Percentiles rank a stretch among this genome's conserved stretches.
phyloP scores from a whole-genome alignment of 2,797 vertebrate species.

The Pseudotriccus pelzelni region DNA sequence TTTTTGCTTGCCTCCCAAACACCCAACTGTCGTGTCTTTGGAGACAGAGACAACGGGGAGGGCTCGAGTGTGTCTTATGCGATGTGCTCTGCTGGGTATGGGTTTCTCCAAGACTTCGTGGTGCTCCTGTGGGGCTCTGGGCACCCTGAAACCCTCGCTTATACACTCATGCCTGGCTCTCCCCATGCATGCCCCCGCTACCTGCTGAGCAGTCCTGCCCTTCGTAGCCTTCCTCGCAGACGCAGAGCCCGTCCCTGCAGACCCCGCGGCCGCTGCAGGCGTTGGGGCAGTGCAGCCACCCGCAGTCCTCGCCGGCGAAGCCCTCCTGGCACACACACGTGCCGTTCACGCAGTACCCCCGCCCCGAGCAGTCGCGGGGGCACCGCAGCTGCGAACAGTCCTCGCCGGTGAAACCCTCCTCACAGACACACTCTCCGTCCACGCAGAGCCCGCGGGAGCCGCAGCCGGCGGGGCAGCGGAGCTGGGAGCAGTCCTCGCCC shows the following conservation, averaged over 20 bases:
- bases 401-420: conserved; percentile 89
- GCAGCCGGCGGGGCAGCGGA: conserved; percentile 88
- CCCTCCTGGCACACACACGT: conserved; percentile 90
- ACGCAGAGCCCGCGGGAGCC: conserved; percentile 90
- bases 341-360: conserved; percentile 87
- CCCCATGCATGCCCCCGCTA: conserved; percentile 48
- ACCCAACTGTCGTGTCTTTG: fast-evolving
- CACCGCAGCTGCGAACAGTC: conserved; percentile 89
- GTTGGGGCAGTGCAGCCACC: conserved; percentile 84
- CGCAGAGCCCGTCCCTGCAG: conserved; percentile 90
- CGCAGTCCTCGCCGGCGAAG: conserved; percentile 90
- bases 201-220: conserved; percentile 94
- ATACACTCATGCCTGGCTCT: background rate
- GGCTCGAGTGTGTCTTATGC: background rate
- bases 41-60: background rate
- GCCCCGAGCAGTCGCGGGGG: conserved; percentile 91
- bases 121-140: background rate
- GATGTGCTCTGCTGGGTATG: background rate
- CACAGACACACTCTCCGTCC: conserved; percentile 93
- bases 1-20: background rate
- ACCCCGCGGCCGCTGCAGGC: conserved; percentile 89
- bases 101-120: background rate
- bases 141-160: background rate
- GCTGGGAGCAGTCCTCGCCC: conserved; percentile 92
- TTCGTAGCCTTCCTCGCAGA: conserved; percentile 89